Conservation (phyloP, 2,797 vertebrate species). For the Taenioides sp. region DNA sequence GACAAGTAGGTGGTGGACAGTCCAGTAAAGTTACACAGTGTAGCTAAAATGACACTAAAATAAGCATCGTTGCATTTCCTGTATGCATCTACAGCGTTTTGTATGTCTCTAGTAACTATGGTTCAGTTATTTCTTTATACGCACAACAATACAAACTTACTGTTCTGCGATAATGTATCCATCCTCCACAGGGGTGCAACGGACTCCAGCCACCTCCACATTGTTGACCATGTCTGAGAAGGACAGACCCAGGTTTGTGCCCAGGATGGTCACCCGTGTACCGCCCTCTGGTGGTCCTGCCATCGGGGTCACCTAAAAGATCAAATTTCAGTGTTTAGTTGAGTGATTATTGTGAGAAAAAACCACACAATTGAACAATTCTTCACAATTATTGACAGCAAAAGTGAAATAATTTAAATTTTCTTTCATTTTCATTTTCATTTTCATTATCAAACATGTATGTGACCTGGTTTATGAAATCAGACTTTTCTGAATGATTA, state of each 20-base stretch:
- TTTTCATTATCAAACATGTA: too few species aligned
- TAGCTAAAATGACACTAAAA: too few species aligned
- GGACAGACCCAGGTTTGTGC: conserved; percentile 93
- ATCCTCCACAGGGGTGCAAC: conserved; percentile 86
- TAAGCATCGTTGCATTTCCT: background rate
- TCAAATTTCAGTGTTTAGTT: too few species aligned
- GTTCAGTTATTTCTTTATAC: background rate
- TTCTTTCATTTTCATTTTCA: too few species aligned
- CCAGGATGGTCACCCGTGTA: conserved; percentile 92
- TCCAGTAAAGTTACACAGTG: too few species aligned
- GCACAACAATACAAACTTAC: conserved; percentile 77
- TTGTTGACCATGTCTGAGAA: conserved; percentile 92
- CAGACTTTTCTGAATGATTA: too few species aligned
- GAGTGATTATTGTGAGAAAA: too few species aligned
- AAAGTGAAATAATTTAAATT: too few species aligned
- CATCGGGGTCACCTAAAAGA: conserved; percentile 86
- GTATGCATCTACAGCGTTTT: background rate
- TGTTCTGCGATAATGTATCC: conserved; percentile 95
- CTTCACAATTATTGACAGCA: too few species aligned
- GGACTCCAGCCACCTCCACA: conserved; percentile 92
- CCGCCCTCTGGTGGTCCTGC: conserved; percentile 95
- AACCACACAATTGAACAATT: too few species aligned
- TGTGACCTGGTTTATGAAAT: too few species aligned
- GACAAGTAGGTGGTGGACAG: too few species aligned
- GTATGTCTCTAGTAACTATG: background rate